Base-by-base conservation (phyloP, 2,113 vertebrate species). In the Aphyosemion australe region DNA sequence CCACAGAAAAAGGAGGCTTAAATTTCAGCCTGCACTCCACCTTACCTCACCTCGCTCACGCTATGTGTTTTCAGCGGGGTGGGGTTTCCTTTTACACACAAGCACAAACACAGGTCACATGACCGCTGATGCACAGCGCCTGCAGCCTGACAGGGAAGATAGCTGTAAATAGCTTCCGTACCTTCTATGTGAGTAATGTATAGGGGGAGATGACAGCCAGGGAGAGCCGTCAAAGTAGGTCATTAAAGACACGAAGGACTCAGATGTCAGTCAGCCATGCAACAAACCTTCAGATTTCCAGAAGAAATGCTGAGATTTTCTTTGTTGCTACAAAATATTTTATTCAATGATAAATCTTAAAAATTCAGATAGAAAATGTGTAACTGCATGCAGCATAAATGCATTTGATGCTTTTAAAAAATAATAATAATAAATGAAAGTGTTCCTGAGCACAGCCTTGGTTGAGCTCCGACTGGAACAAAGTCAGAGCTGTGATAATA, bases 171-270 rank as follows among this genome's bases (percentile, higher is more conserved):
- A 84, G 65, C 57, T 43, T 45, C 20, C 18, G 18, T 78, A 78
- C 74, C 16, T 74, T 78, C 76, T 58, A 51, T 54, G 71, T 71
- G 81, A 78, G 69, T 69, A 69, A 80, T 80, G 72, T 76, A 76
- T 63, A 60, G 50, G 60, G 51, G 56, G 73, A 53, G 55, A 46
- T 59, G 55, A 11, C 55, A 42, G 54, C 61, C 69, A 63, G 67
- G 65, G 59, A 67, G 56, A 69, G 65, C 72, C 64, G 60, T 68
- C 50, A 66, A 41, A 72, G 32, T 71, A 78, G 47, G 79, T 62
- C 78, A 63, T 54, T 71, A 56, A 73, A 65, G 76, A 55, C 60
- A 73, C 8, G 48, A 70, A 21, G 46, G 43, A 18, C 43, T 50
- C 14, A 53, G 57, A 63, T 60, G 56, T 74, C 74, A 63, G 26